A percentile compares a stretch with the other conserved stretches of the same genome.
Evolutionary conservation across 2,888 invertebrate species (phyloP).

Genomic region (Noctuana brunneofusca): DNA sequence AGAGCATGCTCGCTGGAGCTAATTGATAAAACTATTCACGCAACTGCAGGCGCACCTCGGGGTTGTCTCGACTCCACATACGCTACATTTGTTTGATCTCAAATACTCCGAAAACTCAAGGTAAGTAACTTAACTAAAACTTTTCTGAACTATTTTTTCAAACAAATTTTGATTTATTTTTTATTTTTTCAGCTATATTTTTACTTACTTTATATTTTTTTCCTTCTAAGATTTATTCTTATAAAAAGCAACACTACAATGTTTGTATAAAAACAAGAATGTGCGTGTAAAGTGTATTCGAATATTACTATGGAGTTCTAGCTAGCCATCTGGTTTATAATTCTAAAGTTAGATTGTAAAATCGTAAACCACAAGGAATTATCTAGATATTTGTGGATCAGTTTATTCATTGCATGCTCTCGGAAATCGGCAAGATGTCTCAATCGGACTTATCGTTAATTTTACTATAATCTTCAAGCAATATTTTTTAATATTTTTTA

Average conservation of each 20-base stretch:
- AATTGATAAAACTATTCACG: constrained; percentile 69
- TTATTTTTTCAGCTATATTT: not conserved
- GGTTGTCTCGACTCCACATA: constrained; percentile 45
- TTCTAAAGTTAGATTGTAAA: constrained; percentile 82
- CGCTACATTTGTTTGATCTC: constrained; percentile 51
- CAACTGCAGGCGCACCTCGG: constrained; percentile 54
- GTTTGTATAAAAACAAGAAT: constrained; percentile 40
- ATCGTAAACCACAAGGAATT: constrained; percentile 78
- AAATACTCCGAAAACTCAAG: constrained; percentile 43
- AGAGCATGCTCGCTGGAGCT: constrained; percentile 70
- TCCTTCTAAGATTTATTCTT: not conserved
- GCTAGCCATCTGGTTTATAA: constrained; percentile 81
- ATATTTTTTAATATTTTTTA: not conserved
- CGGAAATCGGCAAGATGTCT: constrained; percentile 29
- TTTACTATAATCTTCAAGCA: not conserved
- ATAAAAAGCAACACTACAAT: not conserved
- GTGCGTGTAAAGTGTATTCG: constrained; percentile 54
- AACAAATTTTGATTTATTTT: no score
- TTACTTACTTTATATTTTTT: not conserved
- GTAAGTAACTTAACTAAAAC: constrained; percentile 42
- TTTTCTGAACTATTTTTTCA: constrained; percentile 9
- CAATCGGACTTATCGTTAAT: not conserved
- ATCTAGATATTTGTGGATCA: constrained; percentile 65
- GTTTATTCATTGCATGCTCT: constrained; percentile 50
- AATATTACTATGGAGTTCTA: constrained; percentile 74